phyloP scores from a whole-genome alignment of 2,113 vertebrate species.

The Microcebus tavaratra region DNA sequence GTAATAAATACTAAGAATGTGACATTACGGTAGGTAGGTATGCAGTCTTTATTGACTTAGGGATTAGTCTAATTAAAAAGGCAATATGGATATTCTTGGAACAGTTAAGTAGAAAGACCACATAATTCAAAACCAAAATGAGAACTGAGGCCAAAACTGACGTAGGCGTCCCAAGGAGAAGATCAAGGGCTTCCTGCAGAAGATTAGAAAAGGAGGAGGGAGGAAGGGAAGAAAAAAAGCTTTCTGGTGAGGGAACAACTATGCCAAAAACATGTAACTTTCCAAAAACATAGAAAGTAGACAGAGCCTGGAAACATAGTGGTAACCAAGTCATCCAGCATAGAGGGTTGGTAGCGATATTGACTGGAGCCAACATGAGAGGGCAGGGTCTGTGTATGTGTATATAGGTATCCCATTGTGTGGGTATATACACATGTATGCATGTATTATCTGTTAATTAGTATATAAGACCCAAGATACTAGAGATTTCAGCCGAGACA shows the following conservation, averaged over 20 bases:
- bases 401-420: background rate
- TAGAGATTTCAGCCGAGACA: background rate
- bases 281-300: background rate
- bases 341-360: background rate
- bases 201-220: background rate
- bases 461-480: background rate
- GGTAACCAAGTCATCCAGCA: background rate
- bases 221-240: background rate
- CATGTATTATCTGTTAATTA: background rate
- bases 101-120: background rate
- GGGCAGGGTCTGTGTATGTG: accelerated
- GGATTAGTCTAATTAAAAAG: background rate
- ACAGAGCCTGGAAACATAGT: background rate
- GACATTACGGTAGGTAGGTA: background rate
- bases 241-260: background rate
- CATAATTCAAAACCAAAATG: background rate
- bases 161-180: background rate
- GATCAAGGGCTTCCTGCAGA: background rate
- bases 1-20: background rate
- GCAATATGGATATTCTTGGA: background rate
- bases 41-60: background rate
- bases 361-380: background rate
- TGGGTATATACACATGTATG: background rate
- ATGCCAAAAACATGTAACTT: background rate
- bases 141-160: background rate